Base-by-base conservation (phyloP, 35 echinoderm and acorn worm species). In the Ophiothrix spiculata region DNA sequence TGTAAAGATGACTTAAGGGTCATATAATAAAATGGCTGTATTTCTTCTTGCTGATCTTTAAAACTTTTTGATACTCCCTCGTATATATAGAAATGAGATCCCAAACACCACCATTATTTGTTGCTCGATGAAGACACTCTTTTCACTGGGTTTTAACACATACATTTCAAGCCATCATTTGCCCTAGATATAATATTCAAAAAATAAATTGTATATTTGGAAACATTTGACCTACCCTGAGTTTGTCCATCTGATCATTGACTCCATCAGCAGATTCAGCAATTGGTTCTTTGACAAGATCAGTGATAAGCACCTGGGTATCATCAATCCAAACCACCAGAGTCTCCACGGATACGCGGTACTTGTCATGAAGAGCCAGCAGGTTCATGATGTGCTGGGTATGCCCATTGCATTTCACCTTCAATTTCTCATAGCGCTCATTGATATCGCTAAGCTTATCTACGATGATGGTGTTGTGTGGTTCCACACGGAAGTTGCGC, bases 311-410 rank as follows among this genome's bases (percentile, higher is more conserved):
- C 31, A 80, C 37, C 14, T 78, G 86, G 8, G 83, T 86, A 33
- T 99, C 89, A 36, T 99, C 91, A 63, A 99, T 99, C 96, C 96
- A 99, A 0, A 82, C 88, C 82, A 91, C 85, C n/a, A 89, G 82
- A 14, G 83, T 75, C 29, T 99, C 92, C 13, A 88, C 82, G 0
- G 96, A 41, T 32, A 84, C 81, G 39, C 86, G 85, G 34, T 87
- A 99, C 60, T 93, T 97, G 91, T 97, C 90, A 33, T 97, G 94
- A 17, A 93, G 79, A 32, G 86, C 86, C 82, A 94, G 81, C 21
- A 94, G 86, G 39, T 91, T 69, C 13, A 97, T 54, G 75, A 97
- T 93, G 31, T 79, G 74, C 39, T 85, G 88, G 1, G 89, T 99
- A 83, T 99, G 96, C 15, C 89, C 83, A 74, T 91, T 94, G 92